phyloP scores from a whole-genome alignment of 2,888 invertebrate species.

The Lasioglossum malachurum region DNA sequence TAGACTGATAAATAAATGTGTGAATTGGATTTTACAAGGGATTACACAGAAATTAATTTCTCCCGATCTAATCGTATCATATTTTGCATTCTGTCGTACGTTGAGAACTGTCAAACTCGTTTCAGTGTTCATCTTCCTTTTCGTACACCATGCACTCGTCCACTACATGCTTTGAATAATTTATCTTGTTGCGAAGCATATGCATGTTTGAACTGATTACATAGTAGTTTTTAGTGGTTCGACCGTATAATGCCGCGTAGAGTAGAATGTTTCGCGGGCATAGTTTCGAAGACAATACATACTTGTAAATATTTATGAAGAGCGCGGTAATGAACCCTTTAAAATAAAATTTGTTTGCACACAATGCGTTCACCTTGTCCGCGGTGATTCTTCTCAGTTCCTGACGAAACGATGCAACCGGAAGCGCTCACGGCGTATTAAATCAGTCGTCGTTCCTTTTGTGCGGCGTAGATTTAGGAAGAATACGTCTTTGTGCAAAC shows the following conservation, averaged over 20 bases:
- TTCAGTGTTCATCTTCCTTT: not conserved
- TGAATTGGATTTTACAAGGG: not conserved
- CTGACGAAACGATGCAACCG: slow-evolving; percentile 39
- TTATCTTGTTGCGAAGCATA: no score
- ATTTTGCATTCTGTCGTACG: not conserved
- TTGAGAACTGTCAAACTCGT: not conserved
- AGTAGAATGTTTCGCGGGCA: not conserved
- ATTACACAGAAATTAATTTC: not conserved
- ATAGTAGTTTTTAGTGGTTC: not conserved
- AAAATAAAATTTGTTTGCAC: slow-evolving; percentile 37
- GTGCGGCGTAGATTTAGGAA: slow-evolving; percentile 26
- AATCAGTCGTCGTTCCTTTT: slow-evolving; percentile 53
- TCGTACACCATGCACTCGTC: not conserved
- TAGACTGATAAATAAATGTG: not conserved
- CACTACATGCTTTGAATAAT: not conserved
- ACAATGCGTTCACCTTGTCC: slow-evolving; percentile 35
- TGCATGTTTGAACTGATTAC: not conserved
- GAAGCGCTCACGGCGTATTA: slow-evolving; percentile 39
- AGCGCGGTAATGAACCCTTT: slow-evolving; percentile 19
- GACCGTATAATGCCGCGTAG: not conserved
- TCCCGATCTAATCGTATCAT: not conserved
- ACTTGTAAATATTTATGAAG: slow-evolving; percentile 35
- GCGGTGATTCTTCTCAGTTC: slow-evolving; percentile 27
- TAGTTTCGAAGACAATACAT: slow-evolving; percentile 4
- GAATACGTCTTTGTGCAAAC: slow-evolving; percentile 22